Evolutionary conservation across 1,140 invertebrate genomes (phyloP).

Genomic region (Drosophila pruinosa): DNA sequence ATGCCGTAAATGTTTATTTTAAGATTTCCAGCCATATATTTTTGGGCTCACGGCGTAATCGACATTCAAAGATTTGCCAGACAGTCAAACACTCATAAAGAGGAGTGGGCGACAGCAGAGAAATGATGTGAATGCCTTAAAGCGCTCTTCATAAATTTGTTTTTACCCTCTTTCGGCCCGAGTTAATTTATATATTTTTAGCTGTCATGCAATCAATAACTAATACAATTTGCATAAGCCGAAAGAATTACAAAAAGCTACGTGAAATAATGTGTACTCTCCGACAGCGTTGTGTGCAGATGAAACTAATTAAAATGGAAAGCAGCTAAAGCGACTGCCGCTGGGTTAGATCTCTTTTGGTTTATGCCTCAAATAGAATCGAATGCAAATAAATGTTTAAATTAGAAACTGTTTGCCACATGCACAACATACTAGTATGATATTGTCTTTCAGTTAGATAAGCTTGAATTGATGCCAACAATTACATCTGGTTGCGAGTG

Average conservation of each 20-base stretch:
- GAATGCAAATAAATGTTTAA: constrained; percentile 51
- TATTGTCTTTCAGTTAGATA: constrained; percentile 32
- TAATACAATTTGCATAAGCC: constrained; percentile 20
- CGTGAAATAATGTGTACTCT: neutral
- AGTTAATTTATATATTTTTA: constrained; percentile 7
- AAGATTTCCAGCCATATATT: constrained; percentile 7
- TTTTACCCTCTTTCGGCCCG: neutral
- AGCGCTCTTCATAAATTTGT: neutral
- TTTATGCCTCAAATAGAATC: constrained; percentile 18
- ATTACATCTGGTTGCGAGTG: neutral
- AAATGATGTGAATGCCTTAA: neutral
- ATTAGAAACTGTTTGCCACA: constrained; percentile 30
- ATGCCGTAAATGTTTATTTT: constrained; percentile 22
- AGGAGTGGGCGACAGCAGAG: neutral
- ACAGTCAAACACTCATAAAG: neutral
- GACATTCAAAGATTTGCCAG: neutral
- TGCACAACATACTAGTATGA: constrained; percentile 9
- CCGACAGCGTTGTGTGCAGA: neutral
- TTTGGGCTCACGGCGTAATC: neutral
- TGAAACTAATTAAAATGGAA: constrained; percentile 52
- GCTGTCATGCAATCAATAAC: neutral
- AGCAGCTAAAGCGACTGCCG: neutral
- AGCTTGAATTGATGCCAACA: constrained; percentile 34
- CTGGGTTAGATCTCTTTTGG: neutral
- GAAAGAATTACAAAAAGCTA: neutral